Base-by-base conservation (phyloP, 2,113 vertebrate species). In the Oncorhynchus mykiss region DNA sequence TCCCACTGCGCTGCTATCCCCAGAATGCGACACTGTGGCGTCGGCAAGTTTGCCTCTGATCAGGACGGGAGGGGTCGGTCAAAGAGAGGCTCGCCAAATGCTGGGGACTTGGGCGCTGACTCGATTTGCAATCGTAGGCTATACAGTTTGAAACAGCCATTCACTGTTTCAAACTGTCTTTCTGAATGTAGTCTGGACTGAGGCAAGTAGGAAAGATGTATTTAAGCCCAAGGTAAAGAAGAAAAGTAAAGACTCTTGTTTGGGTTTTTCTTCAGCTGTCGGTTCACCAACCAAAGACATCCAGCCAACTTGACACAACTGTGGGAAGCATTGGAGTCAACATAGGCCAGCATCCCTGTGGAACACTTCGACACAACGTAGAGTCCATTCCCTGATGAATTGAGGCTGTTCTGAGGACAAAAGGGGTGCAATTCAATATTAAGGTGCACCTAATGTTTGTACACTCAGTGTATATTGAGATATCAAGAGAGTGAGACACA, bases 21-120 rank as follows among this genome's bases (percentile, higher is more conserved):
- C 88, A 93, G 93, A 93, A 94, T 93, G 93, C 92, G 93, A 94
- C 93, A 90, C 86, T 76, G 85, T 92, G 93, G 92, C 93, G 92
- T 92, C 93, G 87, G 90, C 85, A 80, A 89, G 75, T 87, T 90
- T 84, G 84, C 84, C 90, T 91, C 88, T 92, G 91, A 91, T 92
- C 90, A 90, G 75, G 78, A 24, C 77, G 87, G 88, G 87, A 75
- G 85, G 88, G 90, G 74, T 74, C 66, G 78, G 82, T 82, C 71
- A 27, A 64, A 64, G 78, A 85, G 75, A 68, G 84, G 57, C 59
- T 78, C 72, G 84, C 84, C 93, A 93, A 92, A 91, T 93, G 91
- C 82, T 87, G 67, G 29, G 31, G 65, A 62, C 64, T 62, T 62
- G 4, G 59, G 59, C n/a, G 2, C 59, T 22, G 59, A n/a, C 59